These are phyloP conservation scores for Calidris pugnax DNA, from an alignment of 2,113 vertebrate species.

Conservation along the genomic window DNA sequence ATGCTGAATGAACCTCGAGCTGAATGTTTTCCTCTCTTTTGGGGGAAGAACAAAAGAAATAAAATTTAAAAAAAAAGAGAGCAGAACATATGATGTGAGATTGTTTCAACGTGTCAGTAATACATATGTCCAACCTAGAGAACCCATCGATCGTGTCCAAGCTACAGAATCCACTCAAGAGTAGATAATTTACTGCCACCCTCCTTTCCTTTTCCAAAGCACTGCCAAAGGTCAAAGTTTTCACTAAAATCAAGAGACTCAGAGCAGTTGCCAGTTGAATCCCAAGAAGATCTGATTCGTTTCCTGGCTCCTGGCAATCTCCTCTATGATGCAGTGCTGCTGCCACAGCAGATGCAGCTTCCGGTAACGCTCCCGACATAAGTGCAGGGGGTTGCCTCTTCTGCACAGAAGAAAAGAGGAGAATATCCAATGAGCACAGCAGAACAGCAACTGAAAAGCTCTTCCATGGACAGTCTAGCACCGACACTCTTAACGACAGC, in stretches of 20 bases:
- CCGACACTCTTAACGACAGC: background rate
- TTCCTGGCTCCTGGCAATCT: constrained; percentile 95
- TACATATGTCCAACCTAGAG: background rate
- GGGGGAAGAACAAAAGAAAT: too few relatives aligned
- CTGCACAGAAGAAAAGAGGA: constrained; percentile 57
- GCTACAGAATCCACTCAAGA: constrained; percentile 6
- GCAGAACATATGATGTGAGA: background rate
- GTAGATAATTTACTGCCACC: background rate
- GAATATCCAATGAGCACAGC: background rate
- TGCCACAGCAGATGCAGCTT: constrained; percentile 95
- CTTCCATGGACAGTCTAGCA: background rate
- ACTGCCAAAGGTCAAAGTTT: background rate
- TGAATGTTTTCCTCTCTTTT: background rate
- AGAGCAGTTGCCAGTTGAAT: constrained; percentile 96
- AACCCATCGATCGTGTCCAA: background rate
- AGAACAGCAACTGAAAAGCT: background rate
- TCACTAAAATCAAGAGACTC: constrained; percentile 54
- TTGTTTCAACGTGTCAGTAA: background rate
- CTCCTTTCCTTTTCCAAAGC: constrained; percentile 16
- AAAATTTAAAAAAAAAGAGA: background rate
- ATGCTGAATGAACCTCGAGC: too few relatives aligned
- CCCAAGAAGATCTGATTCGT: constrained; percentile 90
- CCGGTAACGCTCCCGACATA: constrained; percentile 90
- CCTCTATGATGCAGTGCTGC: constrained; percentile 96
- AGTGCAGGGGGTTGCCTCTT: constrained; percentile 90